Evolutionary conservation across 2,113 vertebrate species (phyloP).

Genomic region (Tamias sibiricus): DNA sequence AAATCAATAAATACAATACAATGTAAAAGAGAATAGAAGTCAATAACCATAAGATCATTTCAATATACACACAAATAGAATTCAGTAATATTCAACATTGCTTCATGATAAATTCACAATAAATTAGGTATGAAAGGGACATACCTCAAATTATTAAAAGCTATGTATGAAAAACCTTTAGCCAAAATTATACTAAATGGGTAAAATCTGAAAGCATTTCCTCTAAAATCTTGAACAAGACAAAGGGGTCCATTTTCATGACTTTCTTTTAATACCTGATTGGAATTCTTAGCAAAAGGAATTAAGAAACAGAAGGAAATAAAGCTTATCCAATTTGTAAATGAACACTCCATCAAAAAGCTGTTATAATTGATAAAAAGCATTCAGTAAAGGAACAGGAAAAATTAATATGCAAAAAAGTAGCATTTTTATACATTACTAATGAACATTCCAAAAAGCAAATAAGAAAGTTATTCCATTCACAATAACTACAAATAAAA

Average conservation of each 20-base stretch:
- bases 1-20: neutral
- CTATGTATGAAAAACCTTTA: neutral
- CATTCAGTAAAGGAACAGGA: neutral
- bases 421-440: neutral
- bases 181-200: neutral
- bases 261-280: neutral
- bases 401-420: neutral
- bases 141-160: neutral
- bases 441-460: neutral
- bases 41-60: neutral
- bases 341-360: neutral
- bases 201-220: neutral
- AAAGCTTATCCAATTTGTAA: neutral
- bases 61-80: neutral
- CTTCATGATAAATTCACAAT: neutral
- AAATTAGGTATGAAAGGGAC: neutral
- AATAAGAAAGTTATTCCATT: neutral
- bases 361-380: neutral
- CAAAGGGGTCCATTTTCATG: neutral
- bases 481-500: neutral
- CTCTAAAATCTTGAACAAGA: neutral
- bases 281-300: neutral
- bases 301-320: neutral
- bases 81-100: neutral
- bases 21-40: neutral